Evolutionary conservation across 2,888 invertebrate genomes (phyloP), one percentile per base, ranked within the genome.

Genomic region (Uropetala carovei): DNA sequence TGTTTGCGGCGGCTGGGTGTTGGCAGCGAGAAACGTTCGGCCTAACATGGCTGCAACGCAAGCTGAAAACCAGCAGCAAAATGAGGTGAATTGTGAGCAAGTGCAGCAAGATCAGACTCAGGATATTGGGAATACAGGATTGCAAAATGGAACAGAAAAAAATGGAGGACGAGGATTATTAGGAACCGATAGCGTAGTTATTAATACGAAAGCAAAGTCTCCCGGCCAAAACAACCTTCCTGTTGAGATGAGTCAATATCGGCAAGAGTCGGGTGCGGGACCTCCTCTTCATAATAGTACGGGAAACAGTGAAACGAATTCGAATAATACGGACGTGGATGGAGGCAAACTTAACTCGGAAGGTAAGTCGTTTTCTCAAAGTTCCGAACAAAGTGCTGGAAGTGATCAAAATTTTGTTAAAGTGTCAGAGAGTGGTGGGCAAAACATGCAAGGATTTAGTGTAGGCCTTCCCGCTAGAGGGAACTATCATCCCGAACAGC

Each of bases 1-100:
- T 95, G 95, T 95, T 95, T 95, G 94, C 94, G 95, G 95, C 95
- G 95, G 95, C 96, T 96, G 96, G 96, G 96, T 96, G 96, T 96
- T 96, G 96, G 96, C 95, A 94, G 93, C 93, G 95, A 95, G 95
- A 95, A 95, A 95, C 95, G 95, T 95, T 95, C 95, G 95, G 95
- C 94, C 94, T 94, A 97, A 97, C 97, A 97, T 97, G 97, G 97
- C 97, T 97, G 97, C 97, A 96, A 97, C 97, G 96, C 97, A 97
- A 97, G 97, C 97, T 96, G 97, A 97, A 96, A 96, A 97, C 96
- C 97, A 97, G 96, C 89, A 89, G 89, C 97, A 97, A 96, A 97
- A 97, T 96, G 97, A 97, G 94, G 96, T 96, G 95, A 96, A 96
- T 95, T 96, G 96, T 95, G 96, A 96, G 95, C 96, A 96, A 95